Percentiles rank a stretch among this genome's conserved stretches.
Conservation (phyloP, 2,113 vertebrate species). For the zebrafish (Danio rerio) region DNA sequence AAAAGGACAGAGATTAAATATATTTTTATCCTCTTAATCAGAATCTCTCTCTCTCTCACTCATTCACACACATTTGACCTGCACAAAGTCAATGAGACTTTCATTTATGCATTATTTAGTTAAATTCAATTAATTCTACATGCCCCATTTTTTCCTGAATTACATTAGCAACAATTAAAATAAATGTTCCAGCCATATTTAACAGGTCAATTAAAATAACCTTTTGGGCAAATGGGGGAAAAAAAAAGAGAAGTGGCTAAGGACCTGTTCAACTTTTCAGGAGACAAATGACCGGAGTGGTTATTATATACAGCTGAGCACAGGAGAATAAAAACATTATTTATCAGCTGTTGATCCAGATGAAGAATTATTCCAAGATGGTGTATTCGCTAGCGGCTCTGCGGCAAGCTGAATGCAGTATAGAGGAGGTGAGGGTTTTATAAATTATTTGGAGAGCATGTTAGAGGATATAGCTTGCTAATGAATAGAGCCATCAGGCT, state of each 20-base stretch:
- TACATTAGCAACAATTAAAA: constrained; percentile 58
- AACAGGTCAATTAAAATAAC: constrained; percentile 59
- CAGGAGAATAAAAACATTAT: constrained; percentile 39
- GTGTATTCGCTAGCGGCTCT: constrained; percentile 37
- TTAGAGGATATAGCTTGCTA: constrained; percentile 67
- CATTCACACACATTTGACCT: not conserved
- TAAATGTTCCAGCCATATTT: constrained; percentile 55
- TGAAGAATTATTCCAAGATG: constrained; percentile 50
- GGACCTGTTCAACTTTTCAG: constrained; percentile 20
- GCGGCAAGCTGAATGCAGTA: constrained; percentile 41
- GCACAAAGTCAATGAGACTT: constrained; percentile 32
- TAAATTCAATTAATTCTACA: constrained; percentile 51
- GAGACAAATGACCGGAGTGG: constrained; percentile 42
- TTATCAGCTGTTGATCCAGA: constrained; percentile 51
- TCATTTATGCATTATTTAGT: constrained; percentile 59
- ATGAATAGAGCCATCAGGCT: constrained; percentile 80
- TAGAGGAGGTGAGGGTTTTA: constrained; percentile 56
- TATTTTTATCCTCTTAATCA: not conserved
- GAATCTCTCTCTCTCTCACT: constrained; percentile 5
- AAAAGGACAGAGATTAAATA: not conserved
- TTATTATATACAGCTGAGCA: constrained; percentile 35
- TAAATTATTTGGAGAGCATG: constrained; percentile 71
- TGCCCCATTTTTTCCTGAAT: constrained; percentile 42
- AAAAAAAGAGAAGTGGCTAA: not conserved
- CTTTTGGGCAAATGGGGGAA: constrained; percentile 42